Conservation (phyloP, 2,113 vertebrate genomes). For the Pomatorhinus ruficollis region DNA sequence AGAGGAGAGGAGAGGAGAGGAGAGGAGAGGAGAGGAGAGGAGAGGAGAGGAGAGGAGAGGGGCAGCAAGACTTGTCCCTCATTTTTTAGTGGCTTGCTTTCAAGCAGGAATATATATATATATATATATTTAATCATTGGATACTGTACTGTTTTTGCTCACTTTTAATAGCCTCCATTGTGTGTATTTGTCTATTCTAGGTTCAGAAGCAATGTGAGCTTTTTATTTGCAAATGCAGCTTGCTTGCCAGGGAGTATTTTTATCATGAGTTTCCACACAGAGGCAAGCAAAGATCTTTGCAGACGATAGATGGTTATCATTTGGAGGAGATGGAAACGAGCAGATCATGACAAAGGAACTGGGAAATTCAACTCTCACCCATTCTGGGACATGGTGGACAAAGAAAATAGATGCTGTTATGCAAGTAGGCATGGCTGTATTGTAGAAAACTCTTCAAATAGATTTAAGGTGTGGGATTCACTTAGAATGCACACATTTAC, state of each 20-base stretch:
- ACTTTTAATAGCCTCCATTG: neutral
- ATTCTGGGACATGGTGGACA: neutral
- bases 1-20: rapidly evolving
- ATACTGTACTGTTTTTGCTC: neutral
- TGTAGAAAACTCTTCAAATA: neutral
- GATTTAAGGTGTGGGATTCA: neutral
- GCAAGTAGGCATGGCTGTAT: neutral
- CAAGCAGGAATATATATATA: neutral
- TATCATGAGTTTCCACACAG: neutral
- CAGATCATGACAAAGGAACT: neutral
- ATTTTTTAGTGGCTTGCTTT: neutral
- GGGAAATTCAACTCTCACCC: neutral
- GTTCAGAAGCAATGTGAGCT: rapidly evolving
- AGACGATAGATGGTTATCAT: neutral
- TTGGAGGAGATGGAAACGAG: neutral
- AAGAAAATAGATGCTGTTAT: neutral
- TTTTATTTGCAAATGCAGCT: neutral
- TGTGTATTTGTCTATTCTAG: neutral
- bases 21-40: rapidly evolving
- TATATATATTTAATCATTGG: neutral
- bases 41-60: neutral
- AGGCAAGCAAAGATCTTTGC: neutral
- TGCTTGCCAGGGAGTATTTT: neutral
- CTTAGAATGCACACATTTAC: neutral
- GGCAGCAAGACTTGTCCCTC: neutral